Base-by-base conservation (phyloP, 2,797 vertebrate genomes). In the Esox lucius region DNA sequence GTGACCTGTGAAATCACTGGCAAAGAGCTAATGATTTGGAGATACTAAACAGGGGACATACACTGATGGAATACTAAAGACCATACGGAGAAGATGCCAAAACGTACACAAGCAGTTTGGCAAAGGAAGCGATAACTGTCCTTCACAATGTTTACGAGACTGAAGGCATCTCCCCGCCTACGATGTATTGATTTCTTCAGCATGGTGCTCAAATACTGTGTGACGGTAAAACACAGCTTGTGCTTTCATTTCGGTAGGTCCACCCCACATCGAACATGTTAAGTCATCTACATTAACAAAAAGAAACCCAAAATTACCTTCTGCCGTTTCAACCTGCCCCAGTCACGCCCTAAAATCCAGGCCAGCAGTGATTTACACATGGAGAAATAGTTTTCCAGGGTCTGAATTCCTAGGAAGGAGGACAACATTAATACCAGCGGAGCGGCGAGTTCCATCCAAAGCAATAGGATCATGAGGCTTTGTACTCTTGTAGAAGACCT, bases 361-460 rank as follows among this genome's bases (percentile, higher is more conserved):
- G 88, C 83, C 73, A 89, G 75, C 2, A 91, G 87, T 9, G 89
- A 91, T 74, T 83, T 88, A 56, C 90, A 92, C 90, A 91, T 90
- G 48, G 88, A 89, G 78, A 91, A 91, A 78, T 87, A 91, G 81
- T 86, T 89, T 66, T 85, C 84, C 26, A 91, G 82, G 2, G 85
- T 85, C 73, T 86, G 86, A 78, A 91, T 91, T 42, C 88, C 78
- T 91, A 28, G 6, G 24, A 49, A 46, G 42, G 24, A 68, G 24
- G 17, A 26, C 5, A 51, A 31, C 48, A 70, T 56, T 48, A 70
- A 56, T 33, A 48, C 69, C 69, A 70, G 69, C 26, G 19, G 69
- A n/a, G 19, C 67, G 5, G 33, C 5, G 17, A 22, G 35, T 39
- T 13, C 66, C 17, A n/a, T 3, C 11, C 67, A 3, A 35, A 22